phyloP scores from a whole-genome alignment of 2,888 invertebrate species.

The Drosophila stalkeri region DNA sequence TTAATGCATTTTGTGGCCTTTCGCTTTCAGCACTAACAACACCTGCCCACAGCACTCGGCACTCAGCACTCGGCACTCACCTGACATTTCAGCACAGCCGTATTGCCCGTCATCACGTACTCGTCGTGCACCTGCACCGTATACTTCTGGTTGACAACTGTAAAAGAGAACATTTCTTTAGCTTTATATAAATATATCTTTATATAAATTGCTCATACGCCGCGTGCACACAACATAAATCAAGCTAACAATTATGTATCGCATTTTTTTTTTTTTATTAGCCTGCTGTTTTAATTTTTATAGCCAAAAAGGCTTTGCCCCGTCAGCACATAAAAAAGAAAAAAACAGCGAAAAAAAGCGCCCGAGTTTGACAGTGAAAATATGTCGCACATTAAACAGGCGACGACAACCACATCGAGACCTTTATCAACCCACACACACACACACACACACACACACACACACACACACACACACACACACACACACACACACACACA shows the following conservation, averaged over 20 bases:
- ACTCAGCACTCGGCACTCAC: conserved; percentile 58
- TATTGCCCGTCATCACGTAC: conserved; percentile 95
- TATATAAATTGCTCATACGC: conserved; percentile 41
- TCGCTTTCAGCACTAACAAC: background rate
- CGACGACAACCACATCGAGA: conserved; percentile 12
- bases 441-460: conserved; percentile 21
- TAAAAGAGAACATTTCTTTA: conserved; percentile 14
- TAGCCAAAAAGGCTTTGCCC: conserved; percentile 47
- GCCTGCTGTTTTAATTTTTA: conserved; percentile 52
- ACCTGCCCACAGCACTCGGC: background rate
- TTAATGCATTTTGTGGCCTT: conserved; percentile 60
- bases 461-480: conserved; percentile 17
- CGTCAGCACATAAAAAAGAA: background rate
- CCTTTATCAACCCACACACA: conserved; percentile 25
- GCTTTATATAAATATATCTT: conserved; percentile 5
- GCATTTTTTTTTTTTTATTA: conserved; percentile 67
- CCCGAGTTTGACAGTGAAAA: conserved; percentile 56
- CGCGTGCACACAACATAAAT: conserved; percentile 11
- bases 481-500: conserved; percentile 26
- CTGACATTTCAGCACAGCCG: conserved; percentile 94
- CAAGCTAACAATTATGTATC: conserved; percentile 53
- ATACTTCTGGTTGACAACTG: conserved; percentile 94
- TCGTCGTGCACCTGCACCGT: conserved; percentile 96
- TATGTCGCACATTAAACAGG: conserved; percentile 64
- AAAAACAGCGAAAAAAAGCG: conserved; percentile 2